Evolutionary conservation across 2,888 invertebrate genomes (phyloP).

Genomic region (Diplolepis rosae): DNA sequence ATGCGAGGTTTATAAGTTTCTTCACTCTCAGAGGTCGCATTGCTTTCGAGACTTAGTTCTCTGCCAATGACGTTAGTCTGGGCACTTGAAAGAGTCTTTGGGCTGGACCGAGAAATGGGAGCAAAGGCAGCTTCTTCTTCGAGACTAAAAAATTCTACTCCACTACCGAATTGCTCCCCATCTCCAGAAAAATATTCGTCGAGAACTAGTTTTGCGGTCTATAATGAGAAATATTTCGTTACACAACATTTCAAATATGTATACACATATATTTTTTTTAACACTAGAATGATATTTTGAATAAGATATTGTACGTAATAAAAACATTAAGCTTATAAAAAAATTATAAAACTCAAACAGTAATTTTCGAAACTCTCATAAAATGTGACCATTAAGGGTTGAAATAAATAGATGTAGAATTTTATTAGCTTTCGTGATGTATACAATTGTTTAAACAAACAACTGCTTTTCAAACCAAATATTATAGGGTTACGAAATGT

Average conservation of each 20-base stretch:
- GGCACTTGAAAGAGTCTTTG: slow-evolving; percentile 53
- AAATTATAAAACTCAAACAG: too few relatives aligned
- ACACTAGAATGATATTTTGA: too few relatives aligned
- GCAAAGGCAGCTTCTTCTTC: slow-evolving; percentile 63
- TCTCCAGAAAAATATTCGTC: slow-evolving; percentile 85
- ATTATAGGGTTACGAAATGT: too few relatives aligned
- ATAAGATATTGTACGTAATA: too few relatives aligned
- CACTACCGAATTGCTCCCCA: slow-evolving; percentile 61
- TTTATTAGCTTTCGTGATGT: too few relatives aligned
- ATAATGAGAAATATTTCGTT: slow-evolving; percentile 47
- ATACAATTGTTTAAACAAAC: too few relatives aligned
- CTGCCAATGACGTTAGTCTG: slow-evolving; percentile 53
- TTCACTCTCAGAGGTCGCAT: slow-evolving; percentile 65
- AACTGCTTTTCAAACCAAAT: slow-evolving; percentile 18
- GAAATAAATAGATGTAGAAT: background rate
- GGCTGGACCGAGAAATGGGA: slow-evolving; percentile 51
- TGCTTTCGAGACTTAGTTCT: slow-evolving; percentile 62
- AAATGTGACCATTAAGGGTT: too few relatives aligned
- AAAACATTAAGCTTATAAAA: too few relatives aligned
- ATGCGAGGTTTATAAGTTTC: slow-evolving; percentile 62
- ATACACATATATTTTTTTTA: too few relatives aligned
- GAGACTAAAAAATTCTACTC: slow-evolving; percentile 68
- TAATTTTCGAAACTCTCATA: too few relatives aligned
- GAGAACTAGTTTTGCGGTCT: slow-evolving; percentile 91
- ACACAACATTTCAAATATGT: too few relatives aligned